Evolutionary conservation across 1,140 invertebrate genomes (phyloP).

Genomic region (Watersipora subatra): DNA sequence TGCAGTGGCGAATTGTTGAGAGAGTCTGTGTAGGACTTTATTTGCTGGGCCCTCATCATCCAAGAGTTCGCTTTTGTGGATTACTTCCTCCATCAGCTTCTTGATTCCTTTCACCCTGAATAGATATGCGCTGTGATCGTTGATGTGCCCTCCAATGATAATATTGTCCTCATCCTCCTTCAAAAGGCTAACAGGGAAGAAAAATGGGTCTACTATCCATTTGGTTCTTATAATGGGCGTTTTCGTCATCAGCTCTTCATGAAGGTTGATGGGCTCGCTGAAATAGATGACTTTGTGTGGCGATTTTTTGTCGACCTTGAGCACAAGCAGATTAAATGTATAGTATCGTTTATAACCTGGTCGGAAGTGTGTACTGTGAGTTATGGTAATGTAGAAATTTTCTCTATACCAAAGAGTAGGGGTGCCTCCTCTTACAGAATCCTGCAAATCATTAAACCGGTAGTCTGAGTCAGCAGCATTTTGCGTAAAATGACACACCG

Average conservation of each 20-base stretch:
- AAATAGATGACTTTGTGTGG: conserved; percentile 11
- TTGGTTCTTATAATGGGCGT: conserved; percentile 11
- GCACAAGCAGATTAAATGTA: conserved; percentile 13
- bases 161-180: conserved; percentile 10
- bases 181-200: conserved; percentile 15
- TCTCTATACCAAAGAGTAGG: conserved; percentile 12
- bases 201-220: conserved; percentile 15
- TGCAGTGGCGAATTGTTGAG: background rate
- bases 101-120: conserved; percentile 7
- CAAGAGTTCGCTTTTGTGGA: background rate
- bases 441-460: conserved; percentile 9
- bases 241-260: conserved; percentile 8
- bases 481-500: conserved; percentile 10
- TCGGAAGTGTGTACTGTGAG: conserved; percentile 15
- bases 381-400: conserved; percentile 13
- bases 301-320: conserved; percentile 8
- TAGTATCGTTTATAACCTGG: conserved; percentile 10
- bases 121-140: conserved; percentile 13
- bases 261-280: conserved; percentile 11
- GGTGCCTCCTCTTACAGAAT: conserved; percentile 15
- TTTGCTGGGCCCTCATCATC: background rate
- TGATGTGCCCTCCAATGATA: conserved; percentile 14
- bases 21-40: background rate
- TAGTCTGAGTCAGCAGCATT: conserved; percentile 7
- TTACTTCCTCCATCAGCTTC: conserved; percentile 2